Conservation (phyloP, 2,113 vertebrate genomes). For the Gasterosteus aculeatus region DNA sequence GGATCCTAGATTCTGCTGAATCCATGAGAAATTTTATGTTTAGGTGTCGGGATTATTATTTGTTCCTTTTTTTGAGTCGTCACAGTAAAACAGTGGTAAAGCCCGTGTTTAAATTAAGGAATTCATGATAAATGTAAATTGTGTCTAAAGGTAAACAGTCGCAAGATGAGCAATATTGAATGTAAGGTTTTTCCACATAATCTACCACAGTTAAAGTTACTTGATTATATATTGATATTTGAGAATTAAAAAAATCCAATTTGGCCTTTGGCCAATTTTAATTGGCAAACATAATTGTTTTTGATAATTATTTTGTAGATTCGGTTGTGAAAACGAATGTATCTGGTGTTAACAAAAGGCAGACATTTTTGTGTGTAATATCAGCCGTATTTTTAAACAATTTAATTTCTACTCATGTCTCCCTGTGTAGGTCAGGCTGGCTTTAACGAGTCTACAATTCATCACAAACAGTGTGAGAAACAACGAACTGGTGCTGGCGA, state of each 20-base stretch:
- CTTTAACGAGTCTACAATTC: constrained; percentile 20
- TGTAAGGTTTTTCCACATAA: background rate
- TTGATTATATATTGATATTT: background rate
- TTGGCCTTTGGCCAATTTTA: background rate
- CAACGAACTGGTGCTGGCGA: background rate
- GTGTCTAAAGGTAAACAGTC: background rate
- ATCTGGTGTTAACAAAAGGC: background rate
- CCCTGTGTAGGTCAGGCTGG: constrained; percentile 38
- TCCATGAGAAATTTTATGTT: background rate
- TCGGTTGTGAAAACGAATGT: background rate
- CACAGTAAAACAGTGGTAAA: too few relatives aligned
- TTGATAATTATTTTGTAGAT: background rate
- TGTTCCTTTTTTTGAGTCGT: background rate
- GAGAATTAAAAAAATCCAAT: background rate
- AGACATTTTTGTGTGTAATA: background rate
- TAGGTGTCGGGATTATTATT: background rate
- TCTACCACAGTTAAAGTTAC: background rate
- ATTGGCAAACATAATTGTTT: background rate
- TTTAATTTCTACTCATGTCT: background rate
- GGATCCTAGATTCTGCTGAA: background rate
- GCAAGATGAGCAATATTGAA: background rate
- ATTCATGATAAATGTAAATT: background rate
- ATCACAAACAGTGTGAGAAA: background rate
- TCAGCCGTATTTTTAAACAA: background rate
- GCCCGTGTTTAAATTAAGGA: background rate